phyloP scores from a whole-genome alignment of 1,140 invertebrate genomes.

The Bombus pascuorum region DNA sequence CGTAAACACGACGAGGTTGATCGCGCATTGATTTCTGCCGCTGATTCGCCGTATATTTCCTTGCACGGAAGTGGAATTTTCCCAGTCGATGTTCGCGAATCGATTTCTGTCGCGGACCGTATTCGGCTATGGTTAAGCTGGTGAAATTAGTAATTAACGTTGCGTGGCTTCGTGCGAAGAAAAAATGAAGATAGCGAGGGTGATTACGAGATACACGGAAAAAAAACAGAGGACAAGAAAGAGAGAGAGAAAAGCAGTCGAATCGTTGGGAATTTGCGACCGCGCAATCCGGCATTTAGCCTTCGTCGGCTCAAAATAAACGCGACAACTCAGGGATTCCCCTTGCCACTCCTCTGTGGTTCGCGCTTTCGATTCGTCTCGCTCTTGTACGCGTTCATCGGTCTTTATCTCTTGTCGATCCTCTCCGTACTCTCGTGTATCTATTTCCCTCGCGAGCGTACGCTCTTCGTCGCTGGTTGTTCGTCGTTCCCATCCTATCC shows the following conservation, averaged over 20 bases:
- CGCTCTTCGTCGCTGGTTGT: not conserved
- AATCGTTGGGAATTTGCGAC: conserved; percentile 68
- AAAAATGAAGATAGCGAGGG: not conserved
- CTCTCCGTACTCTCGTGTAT: not conserved
- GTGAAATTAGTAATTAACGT: conserved; percentile 11
- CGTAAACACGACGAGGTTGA: too few relatives aligned
- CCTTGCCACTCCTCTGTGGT: not conserved
- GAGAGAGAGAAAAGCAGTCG: conserved; percentile 41
- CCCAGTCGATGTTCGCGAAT: not conserved
- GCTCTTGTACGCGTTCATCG: not conserved
- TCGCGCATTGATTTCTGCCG: too few relatives aligned
- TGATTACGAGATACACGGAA: not conserved
- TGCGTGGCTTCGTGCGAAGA: not conserved
- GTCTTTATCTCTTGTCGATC: conserved; percentile 21
- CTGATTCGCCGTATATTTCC: too few relatives aligned
- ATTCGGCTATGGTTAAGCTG: not conserved
- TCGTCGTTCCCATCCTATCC: not conserved
- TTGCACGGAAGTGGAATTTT: not conserved
- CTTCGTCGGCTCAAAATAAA: conserved; percentile 77
- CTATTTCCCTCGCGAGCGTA: not conserved
- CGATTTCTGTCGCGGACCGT: not conserved
- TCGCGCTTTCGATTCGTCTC: conserved; percentile 14
- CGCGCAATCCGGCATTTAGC: conserved; percentile 70
- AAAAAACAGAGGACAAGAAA: not conserved
- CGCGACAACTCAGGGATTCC: conserved; percentile 70